phyloP scores from a whole-genome alignment of 2,797 vertebrate species.

The Macrochelys suwanniensis region DNA sequence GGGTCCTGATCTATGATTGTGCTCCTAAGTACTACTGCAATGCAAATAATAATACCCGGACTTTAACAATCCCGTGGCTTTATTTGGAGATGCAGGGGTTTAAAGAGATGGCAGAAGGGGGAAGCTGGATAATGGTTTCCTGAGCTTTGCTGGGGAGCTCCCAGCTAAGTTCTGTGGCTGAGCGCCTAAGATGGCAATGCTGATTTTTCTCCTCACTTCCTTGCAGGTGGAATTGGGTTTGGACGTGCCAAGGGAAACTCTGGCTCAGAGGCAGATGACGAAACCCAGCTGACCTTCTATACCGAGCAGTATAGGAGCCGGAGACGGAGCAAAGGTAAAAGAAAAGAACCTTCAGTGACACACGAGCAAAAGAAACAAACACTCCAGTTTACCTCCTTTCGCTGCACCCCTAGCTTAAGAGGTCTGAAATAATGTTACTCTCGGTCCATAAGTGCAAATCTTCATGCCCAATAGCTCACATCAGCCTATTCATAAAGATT shows the following conservation, averaged over 20 bases:
- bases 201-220: constrained; percentile 39
- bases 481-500: not conserved
- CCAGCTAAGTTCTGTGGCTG: not conserved
- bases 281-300: constrained; percentile 94
- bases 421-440: rapidly evolving
- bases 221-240: constrained; percentile 87
- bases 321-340: constrained; percentile 91
- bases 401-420: not conserved
- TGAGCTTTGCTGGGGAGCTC: rapidly evolving
- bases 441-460: not conserved
- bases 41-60: not conserved
- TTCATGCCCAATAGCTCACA: not conserved
- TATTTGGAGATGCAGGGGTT: not conserved
- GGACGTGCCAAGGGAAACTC: constrained; percentile 90
- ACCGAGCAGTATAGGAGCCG: constrained; percentile 94
- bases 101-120: rapidly evolving
- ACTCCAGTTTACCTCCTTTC: rapidly evolving
- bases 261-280: constrained; percentile 93
- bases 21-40: not conserved
- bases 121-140: not conserved
- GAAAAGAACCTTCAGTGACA: rapidly evolving
- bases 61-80: not conserved
- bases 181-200: not conserved
- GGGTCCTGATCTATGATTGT: not conserved
- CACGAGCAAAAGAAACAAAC: rapidly evolving